Conservation (phyloP, 2,797 vertebrate genomes). For the Cryptoblepharus egeriae region DNA sequence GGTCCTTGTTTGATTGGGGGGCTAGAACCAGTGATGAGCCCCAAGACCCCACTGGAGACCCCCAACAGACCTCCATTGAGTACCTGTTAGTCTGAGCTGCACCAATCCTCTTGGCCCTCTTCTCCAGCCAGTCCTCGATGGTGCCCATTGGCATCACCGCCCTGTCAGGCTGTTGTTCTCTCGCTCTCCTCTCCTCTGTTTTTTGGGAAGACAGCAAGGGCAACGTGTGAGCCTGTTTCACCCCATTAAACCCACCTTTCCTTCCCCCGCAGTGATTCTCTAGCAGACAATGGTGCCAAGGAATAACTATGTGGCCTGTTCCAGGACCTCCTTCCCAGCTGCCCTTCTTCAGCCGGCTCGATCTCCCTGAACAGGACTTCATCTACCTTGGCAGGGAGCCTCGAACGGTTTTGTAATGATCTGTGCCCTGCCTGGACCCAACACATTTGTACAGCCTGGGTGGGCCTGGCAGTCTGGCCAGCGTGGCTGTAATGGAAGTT, state of each 20-base stretch:
- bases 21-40: no score
- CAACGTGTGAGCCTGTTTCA: background rate
- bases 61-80: no score
- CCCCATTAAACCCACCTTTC: conserved; percentile 32
- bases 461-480: background rate
- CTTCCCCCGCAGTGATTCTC: background rate
- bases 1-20: no score
- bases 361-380: background rate
- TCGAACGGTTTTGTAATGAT: background rate
- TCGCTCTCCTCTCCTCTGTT: conserved; percentile 83
- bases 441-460: background rate
- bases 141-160: conserved; percentile 69
- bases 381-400: background rate
- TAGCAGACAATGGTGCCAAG: background rate
- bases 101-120: conserved; percentile 83
- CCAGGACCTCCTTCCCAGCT: conserved; percentile 26
- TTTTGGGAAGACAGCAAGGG: background rate
- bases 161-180: conserved; percentile 73
- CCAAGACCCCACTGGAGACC: no score
- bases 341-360: background rate
- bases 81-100: conserved; percentile 82
- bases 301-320: background rate
- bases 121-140: conserved; percentile 90
- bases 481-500: background rate
- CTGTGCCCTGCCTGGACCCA: background rate